Evolutionary conservation across 2,797 vertebrate genomes (phyloP), one percentile per base, ranked within the genome.

Genomic region (Esox lucius): DNA sequence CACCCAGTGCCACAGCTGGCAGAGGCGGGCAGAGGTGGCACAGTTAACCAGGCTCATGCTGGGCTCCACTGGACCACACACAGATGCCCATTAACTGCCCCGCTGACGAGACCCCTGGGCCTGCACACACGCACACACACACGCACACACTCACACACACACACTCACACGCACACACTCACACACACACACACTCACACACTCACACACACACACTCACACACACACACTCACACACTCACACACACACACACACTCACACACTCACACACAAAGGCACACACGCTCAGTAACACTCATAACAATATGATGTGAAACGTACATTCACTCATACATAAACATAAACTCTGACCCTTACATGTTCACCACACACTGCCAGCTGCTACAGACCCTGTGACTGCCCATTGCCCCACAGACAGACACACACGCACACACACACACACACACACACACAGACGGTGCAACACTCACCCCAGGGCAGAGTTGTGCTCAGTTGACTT

Each of bases 21-120:
- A 83, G 79, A 0, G 79, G 80, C 83, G 87, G 84, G 87, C 84
- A 84, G 78, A 85, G 89, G 88, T 90, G 87, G 90, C 90, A 89
- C 89, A 87, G 85, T 91, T 88, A 91, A 90, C 84, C 85, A 84
- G 83, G 67, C 78, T 84, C 86, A 80, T 87, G 88, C 90, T 87
- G 84, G 83, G 90, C 91, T 92, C 89, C 91, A 88, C 90, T 90
- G 92, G 92, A 93, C 92, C 90, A 93, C 85, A 88, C 93, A 90
- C 93, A 93, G 92, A 94, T 93, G 92, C 93, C 92, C 90, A 93
- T 93, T 94, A 93, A 92, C 91, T 93, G 93, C 91, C 91, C 93
- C 77, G 72, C 90, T 93, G 92, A 93, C 90, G 92, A 89, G 86
- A 92, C 91, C 91, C 90, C 48, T 69, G 84, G 85, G 89, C 89